Conservation (phyloP, 1,140 invertebrate genomes). For the Bathynomus jamesi region DNA sequence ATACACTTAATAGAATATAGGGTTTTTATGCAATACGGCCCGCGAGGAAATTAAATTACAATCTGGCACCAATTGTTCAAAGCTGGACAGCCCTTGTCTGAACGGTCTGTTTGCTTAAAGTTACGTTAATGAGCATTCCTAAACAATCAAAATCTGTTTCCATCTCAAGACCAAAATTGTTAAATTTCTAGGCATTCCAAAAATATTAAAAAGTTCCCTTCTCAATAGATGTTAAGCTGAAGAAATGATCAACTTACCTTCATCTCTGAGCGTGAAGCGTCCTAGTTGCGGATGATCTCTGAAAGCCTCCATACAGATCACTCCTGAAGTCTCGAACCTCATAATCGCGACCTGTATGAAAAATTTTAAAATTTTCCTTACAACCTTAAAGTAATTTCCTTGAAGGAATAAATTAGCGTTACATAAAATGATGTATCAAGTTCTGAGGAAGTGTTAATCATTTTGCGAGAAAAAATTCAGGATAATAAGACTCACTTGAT, state of each 20-base stretch:
- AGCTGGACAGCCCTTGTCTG: background rate
- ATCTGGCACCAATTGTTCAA: background rate
- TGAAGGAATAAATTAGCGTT: too few relatives aligned
- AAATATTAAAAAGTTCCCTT: background rate
- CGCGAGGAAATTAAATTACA: too few relatives aligned
- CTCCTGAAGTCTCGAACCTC: conserved; percentile 92
- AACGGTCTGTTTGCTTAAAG: background rate
- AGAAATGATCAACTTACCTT: conserved; percentile 63
- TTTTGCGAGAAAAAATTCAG: too few relatives aligned
- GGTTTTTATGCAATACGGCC: too few relatives aligned
- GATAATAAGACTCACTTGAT: too few relatives aligned
- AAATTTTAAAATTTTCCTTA: too few relatives aligned
- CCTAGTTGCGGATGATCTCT: conserved; percentile 99
- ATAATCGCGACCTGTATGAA: conserved; percentile 91
- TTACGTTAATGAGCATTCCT: background rate
- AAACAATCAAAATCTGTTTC: background rate
- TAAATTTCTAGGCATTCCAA: background rate
- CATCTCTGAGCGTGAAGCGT: conserved; percentile 96
- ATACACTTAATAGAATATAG: too few relatives aligned
- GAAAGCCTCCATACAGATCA: conserved; percentile 97
- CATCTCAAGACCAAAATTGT: background rate
- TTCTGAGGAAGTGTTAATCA: too few relatives aligned
- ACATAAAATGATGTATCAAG: too few relatives aligned
- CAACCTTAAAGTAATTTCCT: too few relatives aligned
- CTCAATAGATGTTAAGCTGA: background rate